phyloP scores from a whole-genome alignment of 2,113 vertebrate genomes.

The Parotia lawesii region DNA sequence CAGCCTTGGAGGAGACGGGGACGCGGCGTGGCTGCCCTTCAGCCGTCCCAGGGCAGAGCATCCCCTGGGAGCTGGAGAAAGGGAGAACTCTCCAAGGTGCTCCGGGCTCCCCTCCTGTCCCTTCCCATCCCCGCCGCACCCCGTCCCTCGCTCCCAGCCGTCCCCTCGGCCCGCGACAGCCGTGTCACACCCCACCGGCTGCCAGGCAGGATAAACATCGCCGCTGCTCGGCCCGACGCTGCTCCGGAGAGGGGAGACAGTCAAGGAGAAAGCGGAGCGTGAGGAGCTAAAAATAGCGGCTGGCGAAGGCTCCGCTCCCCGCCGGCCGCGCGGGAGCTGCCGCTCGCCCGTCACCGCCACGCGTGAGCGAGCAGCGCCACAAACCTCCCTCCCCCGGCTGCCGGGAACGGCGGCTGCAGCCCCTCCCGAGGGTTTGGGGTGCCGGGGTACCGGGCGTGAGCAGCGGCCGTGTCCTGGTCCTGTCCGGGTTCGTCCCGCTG shows the following conservation, averaged over 20 bases:
- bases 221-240: neutral
- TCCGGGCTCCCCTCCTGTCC: neutral
- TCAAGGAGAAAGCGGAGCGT: slow-evolving; percentile 52
- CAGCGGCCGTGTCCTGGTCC: fast-evolving
- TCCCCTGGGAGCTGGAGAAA: no score
- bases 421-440: neutral
- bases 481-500: neutral
- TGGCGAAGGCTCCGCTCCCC: neutral
- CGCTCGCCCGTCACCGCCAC: neutral
- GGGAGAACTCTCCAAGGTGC: neutral
- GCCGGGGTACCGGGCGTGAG: fast-evolving
- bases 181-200: neutral
- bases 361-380: neutral
- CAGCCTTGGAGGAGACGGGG: neutral
- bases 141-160: neutral
- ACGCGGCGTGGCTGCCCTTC: fast-evolving
- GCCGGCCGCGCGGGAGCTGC: neutral
- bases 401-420: fast-evolving
- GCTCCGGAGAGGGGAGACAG: slow-evolving; percentile 12
- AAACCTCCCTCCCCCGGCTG: neutral
- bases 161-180: neutral
- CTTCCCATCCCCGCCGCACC: fast-evolving
- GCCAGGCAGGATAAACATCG: slow-evolving; percentile 24
- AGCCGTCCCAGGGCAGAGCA: neutral
- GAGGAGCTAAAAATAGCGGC: slow-evolving; percentile 50